Evolutionary conservation across 2,888 invertebrate species (phyloP), one percentile per base, ranked within the genome.

Genomic region (Andrena dorsata): DNA sequence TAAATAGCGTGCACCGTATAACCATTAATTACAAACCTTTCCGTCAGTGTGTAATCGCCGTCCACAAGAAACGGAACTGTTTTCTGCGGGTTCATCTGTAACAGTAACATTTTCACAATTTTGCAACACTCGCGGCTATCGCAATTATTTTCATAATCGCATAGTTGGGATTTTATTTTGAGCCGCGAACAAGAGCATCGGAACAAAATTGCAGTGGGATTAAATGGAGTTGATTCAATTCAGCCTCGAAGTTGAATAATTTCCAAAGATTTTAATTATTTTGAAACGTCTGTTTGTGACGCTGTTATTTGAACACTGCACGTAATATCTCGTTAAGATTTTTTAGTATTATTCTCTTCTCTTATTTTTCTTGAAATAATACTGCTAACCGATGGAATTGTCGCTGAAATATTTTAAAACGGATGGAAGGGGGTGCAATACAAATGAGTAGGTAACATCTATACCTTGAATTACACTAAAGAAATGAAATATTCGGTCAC

Each of bases 11-110:
- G 53, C 51, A 2, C 20, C 10, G 4, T n/a, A 2, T 10, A 20
- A 7, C 10, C 28, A 32, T 56, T 47, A 51, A 73, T 65, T 64
- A 86, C 89, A 23, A 60, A 93, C 93, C 93, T 93, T 85, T 93
- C 93, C 0, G 87, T 70, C 32, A 93, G 68, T 85, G 89, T 91
- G 28, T 89, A 90, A 85, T 93, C 93, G 5, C 90, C 93, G 75
- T 93, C 93, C 2, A 93, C 84, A 51, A 93, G 77, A 41, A 92
- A 84, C 4, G 93, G 93, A 61, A 93, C 75, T 3, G 89, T 91
- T 76, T 87, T 91, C 69, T 89, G 89, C 5, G 92, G 92, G 84
- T 93, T 93, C 51, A 93, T 68, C 93, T 93, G 75, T 3, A 85
- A 84, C 41, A 56, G 26, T n/a, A 32, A 41, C 75, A 35, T 10